Conservation (phyloP, 2,888 invertebrate genomes). For the Aphelenchoides bicaudatus region DNA sequence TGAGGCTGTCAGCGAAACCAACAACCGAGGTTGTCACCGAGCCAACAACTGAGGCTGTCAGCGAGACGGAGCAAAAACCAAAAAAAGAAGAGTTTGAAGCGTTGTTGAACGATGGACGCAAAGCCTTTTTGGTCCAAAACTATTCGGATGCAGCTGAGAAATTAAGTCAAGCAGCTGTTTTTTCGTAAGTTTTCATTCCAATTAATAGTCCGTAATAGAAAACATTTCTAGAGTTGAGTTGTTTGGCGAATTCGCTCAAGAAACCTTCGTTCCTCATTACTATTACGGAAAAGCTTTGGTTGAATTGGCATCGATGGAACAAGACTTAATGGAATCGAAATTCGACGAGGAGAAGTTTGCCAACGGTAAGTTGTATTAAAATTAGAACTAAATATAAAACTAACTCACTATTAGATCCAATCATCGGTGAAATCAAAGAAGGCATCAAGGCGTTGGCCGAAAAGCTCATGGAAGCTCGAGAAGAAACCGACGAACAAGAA, state of each 20-base stretch:
- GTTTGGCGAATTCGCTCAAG: conserved; percentile 16
- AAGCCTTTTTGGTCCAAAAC: conserved; percentile 3
- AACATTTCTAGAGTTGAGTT: conserved; percentile 1
- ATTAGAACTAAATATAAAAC: background rate
- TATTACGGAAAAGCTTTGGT: conserved; percentile 4
- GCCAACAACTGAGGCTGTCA: background rate
- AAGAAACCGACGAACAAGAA: conserved; percentile 3
- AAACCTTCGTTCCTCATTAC: conserved; percentile 15
- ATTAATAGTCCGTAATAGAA: background rate
- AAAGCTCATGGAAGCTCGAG: conserved; percentile 3
- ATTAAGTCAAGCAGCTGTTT: conserved; percentile 2
- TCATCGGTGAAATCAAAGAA: conserved; percentile 4
- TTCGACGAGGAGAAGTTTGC: conserved; percentile 1
- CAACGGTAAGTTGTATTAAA: background rate
- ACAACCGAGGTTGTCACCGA: background rate
- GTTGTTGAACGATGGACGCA: conserved; percentile 3
- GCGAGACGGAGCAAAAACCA: background rate
- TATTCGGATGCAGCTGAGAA: conserved; percentile 6
- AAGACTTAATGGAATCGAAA: background rate
- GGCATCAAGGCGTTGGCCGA: background rate
- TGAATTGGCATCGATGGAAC: conserved; percentile 4
- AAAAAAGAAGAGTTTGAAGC: conserved; percentile 9
- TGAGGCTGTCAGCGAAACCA: background rate
- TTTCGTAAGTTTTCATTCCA: conserved; percentile 12
- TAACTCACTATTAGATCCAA: background rate